Base-by-base conservation (phyloP, 2,113 vertebrate species). In the Gracilinanus agilis region DNA sequence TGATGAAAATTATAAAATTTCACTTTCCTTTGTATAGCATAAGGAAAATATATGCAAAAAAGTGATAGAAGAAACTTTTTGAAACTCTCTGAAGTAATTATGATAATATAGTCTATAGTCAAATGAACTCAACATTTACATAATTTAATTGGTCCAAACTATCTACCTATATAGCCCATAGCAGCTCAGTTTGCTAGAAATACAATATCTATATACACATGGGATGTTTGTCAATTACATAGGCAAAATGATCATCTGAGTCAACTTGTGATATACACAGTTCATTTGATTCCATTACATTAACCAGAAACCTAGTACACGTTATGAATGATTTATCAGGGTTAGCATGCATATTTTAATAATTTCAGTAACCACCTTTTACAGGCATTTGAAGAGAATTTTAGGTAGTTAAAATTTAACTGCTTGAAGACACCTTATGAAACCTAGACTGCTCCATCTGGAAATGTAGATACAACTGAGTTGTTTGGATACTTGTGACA, bases 141-240 rank as follows among this genome's bases (percentile, higher is more conserved):
- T 98, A 98, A 98, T 97, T 96, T 96, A 98, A 96, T 95, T 97
- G 95, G 94, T 91, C 95, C 96, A 97, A 98, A 97, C 95, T 97
- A 96, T 97, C 92, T 94, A 94, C 83, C 58, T 95, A 58, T 96
- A 95, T 90, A 96, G 56, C 91, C 97, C 96, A 97, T 94, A 96
- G 92, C n/a, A 96, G 61, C 94, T 95, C 92, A 97, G 3, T 95
- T 98, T 92, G 96, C 94, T 97, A 90, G 90, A 97, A 98, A 96
- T 94, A 58, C 34, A 88, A 0, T 91, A 95, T 96, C 88, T 95
- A 10, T 83, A 12, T 92, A 56, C 89, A 94, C 92, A 53, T 8
- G 55, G 94, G 94, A 96, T 2, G 9, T 23, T 95, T 91, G 54
- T 90, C 95, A 94, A 97, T 98, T 98, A 97, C 91, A 93, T 88